A percentile compares a stretch with the other conserved stretches of the same genome.
These are phyloP conservation scores for Achlya flavicornis DNA, from an alignment of 2,888 invertebrate species.

Conservation along the genomic window DNA sequence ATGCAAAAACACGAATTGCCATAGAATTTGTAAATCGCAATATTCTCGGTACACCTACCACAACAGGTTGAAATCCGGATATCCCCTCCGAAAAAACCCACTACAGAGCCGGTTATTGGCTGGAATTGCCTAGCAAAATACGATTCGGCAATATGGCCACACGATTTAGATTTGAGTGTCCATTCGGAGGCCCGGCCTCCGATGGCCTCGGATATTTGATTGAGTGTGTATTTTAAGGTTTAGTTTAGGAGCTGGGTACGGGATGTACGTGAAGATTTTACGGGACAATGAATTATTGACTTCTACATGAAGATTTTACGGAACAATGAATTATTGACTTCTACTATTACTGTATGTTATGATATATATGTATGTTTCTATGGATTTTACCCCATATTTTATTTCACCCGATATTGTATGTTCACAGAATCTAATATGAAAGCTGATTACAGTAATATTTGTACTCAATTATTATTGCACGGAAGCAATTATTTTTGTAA, in stretches of 20 bases:
- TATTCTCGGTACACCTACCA: conserved; percentile 20
- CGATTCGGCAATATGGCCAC: conserved; percentile 56
- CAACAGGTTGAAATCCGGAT: conserved; percentile 35
- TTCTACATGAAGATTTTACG: conserved; percentile 14
- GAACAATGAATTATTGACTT: conserved; percentile 1
- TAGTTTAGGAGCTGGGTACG: conserved; percentile 31
- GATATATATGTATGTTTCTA: neutral
- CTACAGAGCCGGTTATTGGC: conserved; percentile 61
- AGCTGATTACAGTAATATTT: too few relatives aligned
- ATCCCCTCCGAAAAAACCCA: conserved; percentile 52
- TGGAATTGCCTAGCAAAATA: conserved; percentile 63
- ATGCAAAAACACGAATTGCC: too few relatives aligned
- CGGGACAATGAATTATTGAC: neutral
- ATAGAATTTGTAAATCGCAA: neutral
- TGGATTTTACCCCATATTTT: too few relatives aligned
- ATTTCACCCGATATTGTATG: too few relatives aligned
- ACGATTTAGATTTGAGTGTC: conserved; percentile 66
- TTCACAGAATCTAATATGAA: too few relatives aligned
- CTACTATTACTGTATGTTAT: too few relatives aligned
- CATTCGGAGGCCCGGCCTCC: conserved; percentile 50
- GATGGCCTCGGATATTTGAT: conserved; percentile 53
- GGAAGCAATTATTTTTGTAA: too few relatives aligned
- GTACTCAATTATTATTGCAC: too few relatives aligned
- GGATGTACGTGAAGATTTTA: conserved; percentile 22
- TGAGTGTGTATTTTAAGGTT: conserved; percentile 31